phyloP scores from a whole-genome alignment of 2,113 vertebrate genomes.

The Neofelis nebulosa region DNA sequence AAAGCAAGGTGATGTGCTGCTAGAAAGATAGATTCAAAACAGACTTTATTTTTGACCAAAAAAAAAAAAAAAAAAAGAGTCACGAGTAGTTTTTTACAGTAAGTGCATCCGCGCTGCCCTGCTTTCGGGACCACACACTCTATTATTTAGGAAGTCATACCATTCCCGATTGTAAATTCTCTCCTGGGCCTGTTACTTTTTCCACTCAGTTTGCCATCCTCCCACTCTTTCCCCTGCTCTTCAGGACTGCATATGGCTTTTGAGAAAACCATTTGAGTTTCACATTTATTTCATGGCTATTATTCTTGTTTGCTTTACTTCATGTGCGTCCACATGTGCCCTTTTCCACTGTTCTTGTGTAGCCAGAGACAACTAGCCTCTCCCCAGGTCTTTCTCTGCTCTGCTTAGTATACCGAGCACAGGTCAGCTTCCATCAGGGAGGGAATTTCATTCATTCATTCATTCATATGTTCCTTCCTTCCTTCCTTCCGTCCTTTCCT shows the following conservation, averaged over 20 bases:
- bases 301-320: slow-evolving; percentile 79
- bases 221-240: slow-evolving; percentile 49
- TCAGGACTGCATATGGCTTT: not conserved
- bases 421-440: not conserved
- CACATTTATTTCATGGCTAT: slow-evolving; percentile 74
- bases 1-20: not conserved
- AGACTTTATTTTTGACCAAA: not conserved
- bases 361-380: not conserved
- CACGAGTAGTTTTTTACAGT: not conserved
- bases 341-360: not conserved
- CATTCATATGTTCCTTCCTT: not conserved
- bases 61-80: not conserved
- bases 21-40: slow-evolving; percentile 52
- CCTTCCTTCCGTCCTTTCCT: not conserved
- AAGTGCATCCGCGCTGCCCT: not conserved
- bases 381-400: not conserved
- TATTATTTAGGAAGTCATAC: slow-evolving; percentile 27
- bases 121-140: slow-evolving; percentile 44
- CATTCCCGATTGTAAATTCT: slow-evolving; percentile 49
- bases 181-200: slow-evolving; percentile 36
- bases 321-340: slow-evolving; percentile 51
- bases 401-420: not conserved
- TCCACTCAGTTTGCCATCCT: slow-evolving; percentile 49
- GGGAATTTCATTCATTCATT: not conserved
- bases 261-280: slow-evolving; percentile 78